Percentiles rank a stretch among this genome's conserved stretches.
Conservation (phyloP, 2,113 vertebrate species). For the Rousettus leschenaultii region DNA sequence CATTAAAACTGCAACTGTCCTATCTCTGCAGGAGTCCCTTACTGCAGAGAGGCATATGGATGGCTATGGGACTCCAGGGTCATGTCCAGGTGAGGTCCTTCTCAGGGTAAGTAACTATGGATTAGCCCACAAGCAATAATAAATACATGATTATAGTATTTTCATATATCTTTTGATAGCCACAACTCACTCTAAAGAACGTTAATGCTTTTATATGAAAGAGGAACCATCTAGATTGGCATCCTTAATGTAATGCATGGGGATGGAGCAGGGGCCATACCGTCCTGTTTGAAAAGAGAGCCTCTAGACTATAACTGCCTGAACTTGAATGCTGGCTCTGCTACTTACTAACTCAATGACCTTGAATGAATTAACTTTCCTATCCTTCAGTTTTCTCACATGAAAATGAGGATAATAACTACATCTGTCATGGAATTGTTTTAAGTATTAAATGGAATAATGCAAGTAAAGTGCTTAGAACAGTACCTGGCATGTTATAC, state of each 20-base stretch:
- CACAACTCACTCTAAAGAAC: background rate
- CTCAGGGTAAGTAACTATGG: background rate
- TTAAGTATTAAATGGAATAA: background rate
- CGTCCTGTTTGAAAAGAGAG: background rate
- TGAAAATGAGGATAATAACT: background rate
- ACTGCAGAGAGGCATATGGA: background rate
- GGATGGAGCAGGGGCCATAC: background rate
- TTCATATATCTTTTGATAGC: background rate
- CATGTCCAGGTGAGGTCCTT: background rate
- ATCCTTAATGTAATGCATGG: background rate
- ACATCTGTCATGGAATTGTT: background rate
- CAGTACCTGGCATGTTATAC: background rate
- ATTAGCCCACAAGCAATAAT: background rate
- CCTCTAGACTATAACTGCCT: background rate
- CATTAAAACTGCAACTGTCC: background rate
- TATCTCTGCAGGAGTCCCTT: background rate
- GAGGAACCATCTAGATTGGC: background rate
- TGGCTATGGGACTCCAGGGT: background rate
- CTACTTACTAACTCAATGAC: background rate
- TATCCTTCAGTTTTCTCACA: background rate
- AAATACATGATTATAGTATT: background rate
- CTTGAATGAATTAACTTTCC: background rate
- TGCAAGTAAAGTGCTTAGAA: constrained; percentile 25
- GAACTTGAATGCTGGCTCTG: background rate
- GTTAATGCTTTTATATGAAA: background rate